Conservation (phyloP, 2,888 invertebrate species). For the Ommatoiulus sabulosus region DNA sequence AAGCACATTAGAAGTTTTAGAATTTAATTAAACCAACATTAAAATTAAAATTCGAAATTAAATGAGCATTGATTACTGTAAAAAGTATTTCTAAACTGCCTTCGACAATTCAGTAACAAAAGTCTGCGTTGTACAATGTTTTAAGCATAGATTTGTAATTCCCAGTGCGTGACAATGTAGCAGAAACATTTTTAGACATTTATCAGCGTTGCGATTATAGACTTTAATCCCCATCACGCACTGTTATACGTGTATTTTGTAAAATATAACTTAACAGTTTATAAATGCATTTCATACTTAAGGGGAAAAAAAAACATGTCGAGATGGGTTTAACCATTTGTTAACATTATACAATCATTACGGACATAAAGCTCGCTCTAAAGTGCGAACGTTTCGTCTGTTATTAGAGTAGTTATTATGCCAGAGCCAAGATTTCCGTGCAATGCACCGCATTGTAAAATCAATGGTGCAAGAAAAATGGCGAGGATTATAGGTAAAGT, state of each 20-base stretch:
- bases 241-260: not conserved
- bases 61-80: too few relatives aligned
- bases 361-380: not conserved
- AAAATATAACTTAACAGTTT: not conserved
- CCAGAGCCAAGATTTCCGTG: slow-evolving; percentile 3
- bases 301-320: not conserved
- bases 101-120: too few relatives aligned
- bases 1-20: too few relatives aligned
- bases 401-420: slow-evolving; percentile 25
- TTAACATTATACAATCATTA: not conserved
- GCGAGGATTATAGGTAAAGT: slow-evolving; percentile 43
- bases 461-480: slow-evolving; percentile 48
- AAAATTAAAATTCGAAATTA: too few relatives aligned
- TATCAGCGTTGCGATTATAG: not conserved
- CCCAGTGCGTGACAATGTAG: too few relatives aligned
- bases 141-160: too few relatives aligned
- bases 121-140: too few relatives aligned
- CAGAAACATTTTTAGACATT: not conserved
- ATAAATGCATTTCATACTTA: not conserved
- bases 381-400: not conserved
- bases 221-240: not conserved
- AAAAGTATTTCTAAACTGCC: too few relatives aligned
- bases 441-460: slow-evolving; percentile 15
- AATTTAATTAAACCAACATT: too few relatives aligned
- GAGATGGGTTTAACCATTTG: not conserved